Evolutionary conservation across 2,888 invertebrate species (phyloP), one percentile per base, ranked within the genome.

Genomic region (Agonopterix heracliana): DNA sequence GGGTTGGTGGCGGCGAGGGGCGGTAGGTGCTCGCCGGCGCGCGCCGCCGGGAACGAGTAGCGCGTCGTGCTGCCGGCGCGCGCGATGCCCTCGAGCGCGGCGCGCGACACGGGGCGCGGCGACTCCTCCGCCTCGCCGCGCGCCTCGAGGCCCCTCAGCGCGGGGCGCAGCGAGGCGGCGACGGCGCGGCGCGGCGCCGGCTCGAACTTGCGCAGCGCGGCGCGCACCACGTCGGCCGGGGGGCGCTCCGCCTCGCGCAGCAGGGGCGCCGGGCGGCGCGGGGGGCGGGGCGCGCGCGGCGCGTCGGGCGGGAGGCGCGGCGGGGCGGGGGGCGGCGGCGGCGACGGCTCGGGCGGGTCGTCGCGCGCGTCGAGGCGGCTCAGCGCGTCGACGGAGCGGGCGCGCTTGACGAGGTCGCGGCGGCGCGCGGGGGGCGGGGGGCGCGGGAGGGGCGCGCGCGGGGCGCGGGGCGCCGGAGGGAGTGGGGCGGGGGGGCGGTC

Each of bases 141-240:
- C 7, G 65, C 68, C 55, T 80, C 84, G 13, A 81, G 71, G 1
- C 80, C 80, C 75, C 78, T 58, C 81, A 8, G 68, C 36, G 82
- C 86, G 50, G 83, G 81, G 7, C 78, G 72, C n/a, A 92, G 78
- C 58, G 91, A 78, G 55, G 46, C 34, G 11, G 87, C 71, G 61
- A 90, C 90, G 5, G 88, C 71, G 17, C 90, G 86, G 1, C 90
- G 87, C 58, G 91, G 84, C 1, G 90, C 89, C 43, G 90, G 90
- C 75, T 97, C 97, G 81, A 97, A 97, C 68, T 96, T 93, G 68
- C 93, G 92, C 54, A 96, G 91, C 10, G 96, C 94, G 53, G 95
- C 93, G 64, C 95, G 95, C 52, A 97, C 97, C 58, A 96, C 92
- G 86, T 97, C 97, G 1, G 94, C 94, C 12, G 97, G 96, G 1